phyloP scores from a whole-genome alignment of 2,113 vertebrate species.

The Dipodomys ordii region DNA sequence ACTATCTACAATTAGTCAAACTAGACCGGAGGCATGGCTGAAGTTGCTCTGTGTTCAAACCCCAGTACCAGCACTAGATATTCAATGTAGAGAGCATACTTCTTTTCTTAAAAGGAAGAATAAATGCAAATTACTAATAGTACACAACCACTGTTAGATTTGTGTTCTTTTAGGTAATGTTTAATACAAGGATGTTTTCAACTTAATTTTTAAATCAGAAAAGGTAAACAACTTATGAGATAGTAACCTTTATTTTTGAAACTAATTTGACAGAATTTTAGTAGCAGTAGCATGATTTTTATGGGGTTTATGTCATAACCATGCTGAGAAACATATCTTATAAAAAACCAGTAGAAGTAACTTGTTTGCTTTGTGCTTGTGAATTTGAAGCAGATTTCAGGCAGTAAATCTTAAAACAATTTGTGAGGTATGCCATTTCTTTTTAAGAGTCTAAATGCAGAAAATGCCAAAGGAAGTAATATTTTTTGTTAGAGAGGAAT shows the following conservation, averaged over 20 bases:
- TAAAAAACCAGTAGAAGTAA: neutral
- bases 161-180: neutral
- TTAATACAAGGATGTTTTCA: neutral
- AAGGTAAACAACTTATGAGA: neutral
- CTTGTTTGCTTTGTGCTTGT: neutral
- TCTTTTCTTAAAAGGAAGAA: conserved; percentile 7
- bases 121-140: neutral
- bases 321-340: neutral
- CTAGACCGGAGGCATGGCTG: too few species aligned
- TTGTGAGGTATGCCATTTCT: neutral
- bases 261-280: neutral
- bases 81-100: neutral
- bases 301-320: neutral
- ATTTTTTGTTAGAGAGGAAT: neutral
- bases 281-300: neutral
- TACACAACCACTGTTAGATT: neutral
- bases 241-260: neutral
- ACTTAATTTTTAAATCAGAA: neutral
- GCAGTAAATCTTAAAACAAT: neutral
- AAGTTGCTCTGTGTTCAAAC: too few species aligned
- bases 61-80: neutral
- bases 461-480: neutral
- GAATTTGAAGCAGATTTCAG: conserved; percentile 2
- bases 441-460: conserved; percentile 24
- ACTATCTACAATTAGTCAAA: too few species aligned